Evolutionary conservation across 2,888 invertebrate species (phyloP).

Genomic region (Dorcus parallelipipedus): DNA sequence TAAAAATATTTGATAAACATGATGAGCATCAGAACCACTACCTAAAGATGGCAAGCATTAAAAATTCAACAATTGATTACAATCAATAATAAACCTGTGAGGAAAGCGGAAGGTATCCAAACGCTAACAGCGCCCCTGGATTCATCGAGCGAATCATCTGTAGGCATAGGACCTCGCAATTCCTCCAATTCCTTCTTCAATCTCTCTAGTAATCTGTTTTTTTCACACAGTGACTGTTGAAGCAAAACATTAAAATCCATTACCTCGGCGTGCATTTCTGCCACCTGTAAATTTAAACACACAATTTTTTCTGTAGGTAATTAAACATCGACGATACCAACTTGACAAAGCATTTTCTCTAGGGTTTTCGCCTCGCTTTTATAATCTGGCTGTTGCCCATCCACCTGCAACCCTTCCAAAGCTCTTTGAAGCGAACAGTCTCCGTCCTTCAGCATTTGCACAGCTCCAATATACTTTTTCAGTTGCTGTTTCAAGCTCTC

Average conservation of each 20-base stretch:
- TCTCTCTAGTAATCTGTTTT: conserved; percentile 58
- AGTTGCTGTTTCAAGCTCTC: conserved; percentile 79
- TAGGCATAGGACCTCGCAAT: conserved; percentile 61
- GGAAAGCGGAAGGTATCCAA: conserved; percentile 85
- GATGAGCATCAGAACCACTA: conserved; percentile 70
- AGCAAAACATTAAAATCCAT: conserved; percentile 88
- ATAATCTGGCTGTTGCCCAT: conserved; percentile 49
- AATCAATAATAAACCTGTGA: conserved; percentile 53
- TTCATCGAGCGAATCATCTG: conserved; percentile 49
- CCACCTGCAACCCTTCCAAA: conserved; percentile 40
- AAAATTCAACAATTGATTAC: not conserved
- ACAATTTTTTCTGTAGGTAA: not conserved
- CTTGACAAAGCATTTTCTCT: conserved; percentile 83
- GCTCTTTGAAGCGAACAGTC: conserved; percentile 49
- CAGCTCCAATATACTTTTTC: conserved; percentile 83
- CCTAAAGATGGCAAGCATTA: conserved; percentile 41
- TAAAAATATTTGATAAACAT: conserved; percentile 82
- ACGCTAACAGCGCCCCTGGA: conserved; percentile 65
- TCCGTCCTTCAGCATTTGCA: conserved; percentile 68
- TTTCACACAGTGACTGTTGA: conserved; percentile 65
- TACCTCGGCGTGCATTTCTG: conserved; percentile 91
- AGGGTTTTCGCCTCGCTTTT: conserved; percentile 74
- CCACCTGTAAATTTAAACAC: conserved; percentile 58
- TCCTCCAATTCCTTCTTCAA: conserved; percentile 63
- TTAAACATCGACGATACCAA: conserved; percentile 36